Conservation (phyloP, 2,113 vertebrate species). For the Chloropsis cyanopogon region DNA sequence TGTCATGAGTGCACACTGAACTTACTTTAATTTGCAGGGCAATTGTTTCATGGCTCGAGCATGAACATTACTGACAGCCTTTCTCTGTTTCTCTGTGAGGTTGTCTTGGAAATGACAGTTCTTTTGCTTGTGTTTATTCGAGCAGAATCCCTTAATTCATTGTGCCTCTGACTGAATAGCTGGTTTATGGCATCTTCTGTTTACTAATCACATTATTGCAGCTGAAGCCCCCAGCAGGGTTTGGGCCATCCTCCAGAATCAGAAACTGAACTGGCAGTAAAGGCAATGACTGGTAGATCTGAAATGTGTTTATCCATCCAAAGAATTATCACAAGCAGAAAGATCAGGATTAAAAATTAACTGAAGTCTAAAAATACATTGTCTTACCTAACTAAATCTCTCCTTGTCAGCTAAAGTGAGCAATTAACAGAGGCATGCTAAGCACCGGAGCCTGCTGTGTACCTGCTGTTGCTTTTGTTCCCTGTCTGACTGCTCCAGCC, state of each 20-base stretch:
- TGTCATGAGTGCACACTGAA: neutral
- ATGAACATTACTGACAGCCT: neutral
- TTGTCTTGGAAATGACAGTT: neutral
- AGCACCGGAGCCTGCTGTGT: neutral
- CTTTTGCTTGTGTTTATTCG: neutral
- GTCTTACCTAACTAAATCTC: neutral
- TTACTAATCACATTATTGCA: neutral
- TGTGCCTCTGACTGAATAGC: neutral
- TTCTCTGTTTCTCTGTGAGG: neutral
- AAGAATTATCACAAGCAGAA: constrained; percentile 18
- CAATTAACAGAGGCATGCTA: neutral
- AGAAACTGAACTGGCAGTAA: neutral
- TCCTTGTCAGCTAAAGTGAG: neutral
- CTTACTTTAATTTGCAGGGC: neutral
- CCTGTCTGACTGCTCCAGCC: neutral
- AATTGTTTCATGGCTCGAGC: neutral
- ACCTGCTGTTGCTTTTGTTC: neutral
- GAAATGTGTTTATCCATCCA: constrained; percentile 20
- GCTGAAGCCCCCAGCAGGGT: neutral
- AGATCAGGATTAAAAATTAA: constrained; percentile 52
- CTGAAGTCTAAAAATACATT: constrained; percentile 14
- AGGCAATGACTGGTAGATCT: neutral
- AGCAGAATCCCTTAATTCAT: neutral
- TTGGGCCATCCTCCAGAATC: neutral
- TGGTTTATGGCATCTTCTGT: neutral